Base-by-base conservation (phyloP, 2,888 invertebrate species). In the Creontiades dilutus region DNA sequence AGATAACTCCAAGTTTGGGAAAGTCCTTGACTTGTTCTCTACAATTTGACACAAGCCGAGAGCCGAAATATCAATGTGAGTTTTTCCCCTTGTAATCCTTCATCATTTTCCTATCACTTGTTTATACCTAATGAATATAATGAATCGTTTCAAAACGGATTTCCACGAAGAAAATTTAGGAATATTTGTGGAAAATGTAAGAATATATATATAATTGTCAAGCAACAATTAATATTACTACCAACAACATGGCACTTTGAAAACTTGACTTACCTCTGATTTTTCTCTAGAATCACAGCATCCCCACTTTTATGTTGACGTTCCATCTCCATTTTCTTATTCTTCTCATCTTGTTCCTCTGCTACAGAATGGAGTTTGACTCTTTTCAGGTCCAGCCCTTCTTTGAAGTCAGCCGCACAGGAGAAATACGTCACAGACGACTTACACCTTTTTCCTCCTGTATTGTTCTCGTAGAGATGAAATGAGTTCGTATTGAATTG, bases 381-480 rank as follows among this genome's bases (percentile, higher is more conserved):
- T 57, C 92, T 89, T 90, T 92, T 92, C 89, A 92, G 90, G 90
- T 92, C 92, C 37, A 92, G 87, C 16, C 92, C 92, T 86, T 92
- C 92, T 82, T 91, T 91, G 82, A 91, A 91, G 80, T 92, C 91
- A n/a, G 81, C 81, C n/a, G 81, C 37, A n/a, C 91, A 86, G 19
- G 91, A 90, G 28, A 90, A 90, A 61, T 89, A 90, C 37, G 84
- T 90, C 57, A 90, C 90, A 14, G 91, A 90, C 55, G 90, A 91
- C 61, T 91, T 91, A 19, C 90, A 90, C 82, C 92, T 75, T 89
- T 92, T 92, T 7, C 90, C 90, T 16, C 86, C 86, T 55, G 92
- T 93, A 91, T 94, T 94, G 90, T 93, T 93, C 90, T 94, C 93
- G 89, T 93, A 94, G 90, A 94, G 93, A 86, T 94, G 93, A 92